A percentile compares a stretch with the other conserved stretches of the same genome.
Conservation (phyloP, 2,113 vertebrate genomes). For the Ageneiosus marmoratus region DNA sequence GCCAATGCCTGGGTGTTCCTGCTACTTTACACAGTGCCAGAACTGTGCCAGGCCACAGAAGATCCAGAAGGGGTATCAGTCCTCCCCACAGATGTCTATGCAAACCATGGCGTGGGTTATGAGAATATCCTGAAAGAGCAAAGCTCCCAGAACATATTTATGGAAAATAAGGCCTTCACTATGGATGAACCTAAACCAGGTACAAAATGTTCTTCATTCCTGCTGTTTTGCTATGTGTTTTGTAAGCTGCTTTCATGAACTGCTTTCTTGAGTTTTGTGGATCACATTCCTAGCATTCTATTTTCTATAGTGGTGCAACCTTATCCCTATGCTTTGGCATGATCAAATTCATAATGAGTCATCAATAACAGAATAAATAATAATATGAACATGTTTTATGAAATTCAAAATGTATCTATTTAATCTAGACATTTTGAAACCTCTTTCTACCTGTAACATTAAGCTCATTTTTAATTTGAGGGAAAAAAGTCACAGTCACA, state of each 20-base stretch:
- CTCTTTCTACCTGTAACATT: neutral
- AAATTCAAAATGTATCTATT: too few species aligned
- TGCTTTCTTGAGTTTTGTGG: too few species aligned
- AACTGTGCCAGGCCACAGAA: slow-evolving; percentile 76
- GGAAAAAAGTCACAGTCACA: neutral
- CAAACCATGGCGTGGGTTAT: slow-evolving; percentile 80
- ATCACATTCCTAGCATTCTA: slow-evolving; percentile 2
- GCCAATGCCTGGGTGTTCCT: slow-evolving; percentile 84
- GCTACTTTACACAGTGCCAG: slow-evolving; percentile 82
- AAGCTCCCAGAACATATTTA: slow-evolving; percentile 81
- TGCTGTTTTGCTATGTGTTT: neutral
- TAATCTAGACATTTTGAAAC: neutral
- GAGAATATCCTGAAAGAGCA: slow-evolving; percentile 92
- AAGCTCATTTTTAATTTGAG: neutral
- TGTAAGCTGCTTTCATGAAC: neutral
- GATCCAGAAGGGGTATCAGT: slow-evolving; percentile 59
- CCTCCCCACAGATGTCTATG: slow-evolving; percentile 74
- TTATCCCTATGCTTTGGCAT: too few species aligned
- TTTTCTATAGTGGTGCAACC: too few species aligned
- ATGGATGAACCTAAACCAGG: slow-evolving; percentile 88
- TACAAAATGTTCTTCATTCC: slow-evolving; percentile 55
- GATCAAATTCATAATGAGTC: neutral
- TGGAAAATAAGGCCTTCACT: slow-evolving; percentile 94
- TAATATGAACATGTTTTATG: neutral
- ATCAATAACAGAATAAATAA: neutral